Evolutionary conservation across 2,113 vertebrate genomes (phyloP), one percentile per base, ranked within the genome.

Genomic region (Prunella fulvescens): DNA sequence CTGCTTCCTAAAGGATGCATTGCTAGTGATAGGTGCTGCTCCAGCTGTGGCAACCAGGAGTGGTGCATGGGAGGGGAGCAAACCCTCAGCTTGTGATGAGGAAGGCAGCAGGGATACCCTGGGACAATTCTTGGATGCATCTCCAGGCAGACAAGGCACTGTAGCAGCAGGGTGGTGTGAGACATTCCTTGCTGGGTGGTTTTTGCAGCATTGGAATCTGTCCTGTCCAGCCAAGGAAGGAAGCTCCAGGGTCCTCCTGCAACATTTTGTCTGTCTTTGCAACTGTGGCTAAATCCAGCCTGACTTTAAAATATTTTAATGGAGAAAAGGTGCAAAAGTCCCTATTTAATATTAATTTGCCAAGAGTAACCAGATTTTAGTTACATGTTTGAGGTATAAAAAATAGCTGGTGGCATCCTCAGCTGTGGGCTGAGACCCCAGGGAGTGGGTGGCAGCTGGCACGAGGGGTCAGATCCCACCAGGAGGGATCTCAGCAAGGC

Each of bases 1-100:
- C 84, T 10, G 24, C 19, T 37, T 35, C 7, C 0, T 50, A 13
- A 48, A 53, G 62, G 70, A 62, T 81, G 58, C 0, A 0, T 14
- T 47, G 39, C 6, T 3, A 12, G 6, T 12, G 48, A 7, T 26
- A 5, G 3, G 29, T 65, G 92, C 47, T 35, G 10, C 19, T 14
- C 3, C 77, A 37, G 9, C 33, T 12, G 20, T 44, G 47, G 24
- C 22, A 14, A 26, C 12, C 19, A 15, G 71, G 70, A 53, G 8
- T 3, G 29, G 23, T 35, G 37, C 53, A 65, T 0, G 1, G 24
- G 6, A 72, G 85, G 28, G 31, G 78, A 90, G 76, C 78, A 66
- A 66, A 81, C 12, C 33, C 29, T 39, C 50, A 85, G 39, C 40
- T 48, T 69, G 64, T 70, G 51, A 65, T n/a, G 67, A n/a, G 37